Evolutionary conservation across 1,140 invertebrate species (phyloP), one percentile per base, ranked within the genome.

Genomic region (Whitmania pigra): DNA sequence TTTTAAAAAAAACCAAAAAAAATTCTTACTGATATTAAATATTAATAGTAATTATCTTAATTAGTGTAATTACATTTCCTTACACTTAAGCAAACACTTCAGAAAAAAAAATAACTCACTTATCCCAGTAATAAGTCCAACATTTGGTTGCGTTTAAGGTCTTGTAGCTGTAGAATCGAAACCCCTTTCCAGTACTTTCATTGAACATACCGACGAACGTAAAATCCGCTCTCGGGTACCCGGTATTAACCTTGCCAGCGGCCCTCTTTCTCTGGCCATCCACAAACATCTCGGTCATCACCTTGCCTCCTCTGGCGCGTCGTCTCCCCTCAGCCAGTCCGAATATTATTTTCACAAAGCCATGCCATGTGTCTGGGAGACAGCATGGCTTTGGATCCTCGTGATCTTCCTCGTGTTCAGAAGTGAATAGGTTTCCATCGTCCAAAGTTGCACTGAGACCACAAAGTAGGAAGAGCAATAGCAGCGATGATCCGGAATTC

Each of bases 221-320:
- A 7, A 31, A 31, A 63, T 63, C 57, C 29, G 22, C 29, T 13
- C 22, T 63, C 22, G 29, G 57, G 18, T 63, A 63, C 22, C 22
- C 22, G 29, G 22, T 25, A 22, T 63, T 22, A 18, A 63, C 29
- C 57, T 31, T 63, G 20, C 22, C 57, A n/a, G 57, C 57, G 0
- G 29, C 29, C 29, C 57, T 63, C 57, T 63, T 63, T 22, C 29
- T 63, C 22, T 22, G 57, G 57, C 57, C 57, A 63, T 63, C 57
- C 29, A 63, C 29, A 31, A 25, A 63, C 22, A 63, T 31, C 29
- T 63, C 29, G 29, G 22, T 63, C 22, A 63, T 13, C 22, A 31
- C 22, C 22, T 5, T 63, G 22, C 29, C 29, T 22, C 29, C 22
- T 7, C 22, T 63, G 29, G 57, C 57, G 1, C 22, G 57, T 13